Percentiles rank a stretch among this genome's conserved stretches.
Evolutionary conservation across 30 jellyfish, hydroid and myxozoan species (phyloP).

Genomic region (Hydractinia symbiolongicarpus): DNA sequence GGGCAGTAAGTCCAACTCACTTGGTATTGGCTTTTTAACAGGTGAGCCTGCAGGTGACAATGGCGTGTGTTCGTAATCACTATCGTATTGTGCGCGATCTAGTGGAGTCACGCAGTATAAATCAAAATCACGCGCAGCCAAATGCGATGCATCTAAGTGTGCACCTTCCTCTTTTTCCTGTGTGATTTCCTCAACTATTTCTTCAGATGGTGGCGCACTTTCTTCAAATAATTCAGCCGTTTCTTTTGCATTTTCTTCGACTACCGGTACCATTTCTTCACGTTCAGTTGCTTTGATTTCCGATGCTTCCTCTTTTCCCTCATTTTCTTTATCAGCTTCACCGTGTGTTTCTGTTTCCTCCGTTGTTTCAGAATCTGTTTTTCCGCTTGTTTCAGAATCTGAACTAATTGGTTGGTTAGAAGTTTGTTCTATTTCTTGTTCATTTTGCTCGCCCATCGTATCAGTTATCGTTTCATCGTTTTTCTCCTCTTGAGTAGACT

Average conservation of each 20-base stretch:
- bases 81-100: background rate
- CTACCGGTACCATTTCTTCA: background rate
- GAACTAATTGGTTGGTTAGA: too few species aligned
- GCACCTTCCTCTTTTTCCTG: background rate
- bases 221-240: background rate
- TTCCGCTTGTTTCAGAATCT: background rate
- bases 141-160: background rate
- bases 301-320: background rate
- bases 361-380: background rate
- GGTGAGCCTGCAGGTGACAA: constrained; percentile 1
- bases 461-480: too few species aligned
- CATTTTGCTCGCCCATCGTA: too few species aligned
- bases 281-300: background rate
- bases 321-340: background rate
- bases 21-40: background rate
- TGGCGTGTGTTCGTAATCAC: constrained; percentile 6
- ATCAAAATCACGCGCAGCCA: background rate
- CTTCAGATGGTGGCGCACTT: background rate
- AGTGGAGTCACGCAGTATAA: constrained; percentile 10
- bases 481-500: too few species aligned
- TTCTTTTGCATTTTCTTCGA: background rate
- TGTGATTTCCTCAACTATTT: background rate
- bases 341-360: background rate
- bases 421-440: too few species aligned
- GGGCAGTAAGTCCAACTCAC: background rate